phyloP scores from a whole-genome alignment of 35 echinoderm and acorn worm genomes.

The Chiridota heheva region DNA sequence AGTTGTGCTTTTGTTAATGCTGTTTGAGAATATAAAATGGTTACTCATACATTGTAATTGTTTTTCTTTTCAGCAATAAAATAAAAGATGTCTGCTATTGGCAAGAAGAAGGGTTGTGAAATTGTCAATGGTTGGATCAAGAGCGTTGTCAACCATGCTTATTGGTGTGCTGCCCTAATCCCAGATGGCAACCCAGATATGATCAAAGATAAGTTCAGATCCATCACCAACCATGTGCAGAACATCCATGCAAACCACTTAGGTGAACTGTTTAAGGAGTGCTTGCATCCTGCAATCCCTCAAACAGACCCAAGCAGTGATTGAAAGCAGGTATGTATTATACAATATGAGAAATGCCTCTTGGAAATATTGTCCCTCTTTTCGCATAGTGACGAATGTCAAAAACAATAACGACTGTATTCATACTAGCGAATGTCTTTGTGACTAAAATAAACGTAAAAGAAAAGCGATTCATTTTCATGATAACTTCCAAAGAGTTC shows the following conservation, averaged over 20 bases:
- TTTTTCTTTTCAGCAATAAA: too few species aligned
- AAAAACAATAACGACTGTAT: too few species aligned
- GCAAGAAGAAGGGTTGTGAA: constrained; percentile 56
- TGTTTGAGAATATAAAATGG: too few species aligned
- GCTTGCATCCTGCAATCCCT: constrained; percentile 21
- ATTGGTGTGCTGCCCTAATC: constrained; percentile 55
- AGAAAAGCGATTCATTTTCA: background rate
- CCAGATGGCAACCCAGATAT: constrained; percentile 41
- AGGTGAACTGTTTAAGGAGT: constrained; percentile 24
- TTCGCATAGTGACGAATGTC: too few species aligned
- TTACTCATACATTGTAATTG: too few species aligned
- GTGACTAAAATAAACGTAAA: too few species aligned
- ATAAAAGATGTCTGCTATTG: constrained; percentile 18
- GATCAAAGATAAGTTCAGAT: constrained; percentile 34
- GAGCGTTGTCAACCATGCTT: constrained; percentile 41
- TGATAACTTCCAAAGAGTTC: too few species aligned
- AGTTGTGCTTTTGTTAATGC: too few species aligned
- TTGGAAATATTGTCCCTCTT: too few species aligned
- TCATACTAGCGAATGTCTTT: too few species aligned
- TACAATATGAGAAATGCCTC: too few species aligned
- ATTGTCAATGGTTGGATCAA: constrained; percentile 11
- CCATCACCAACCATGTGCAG: constrained; percentile 33
- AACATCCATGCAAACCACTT: constrained; percentile 19
- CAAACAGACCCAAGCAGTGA: background rate
- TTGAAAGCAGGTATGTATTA: constrained; percentile 40